Conservation (phyloP, 2,888 invertebrate species). For the Hypomecis punctinalis region DNA sequence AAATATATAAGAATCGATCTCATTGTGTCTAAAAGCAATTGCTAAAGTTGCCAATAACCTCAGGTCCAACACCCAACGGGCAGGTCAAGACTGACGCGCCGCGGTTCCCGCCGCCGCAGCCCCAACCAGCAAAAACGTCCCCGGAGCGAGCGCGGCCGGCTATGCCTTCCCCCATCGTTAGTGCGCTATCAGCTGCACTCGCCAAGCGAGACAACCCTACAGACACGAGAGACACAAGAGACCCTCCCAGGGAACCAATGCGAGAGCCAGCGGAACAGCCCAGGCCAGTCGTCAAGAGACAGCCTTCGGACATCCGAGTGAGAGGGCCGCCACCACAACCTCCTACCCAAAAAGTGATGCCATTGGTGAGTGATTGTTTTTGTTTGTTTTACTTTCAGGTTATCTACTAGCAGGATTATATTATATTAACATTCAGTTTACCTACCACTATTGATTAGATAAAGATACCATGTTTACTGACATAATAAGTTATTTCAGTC, state of each 20-base stretch:
- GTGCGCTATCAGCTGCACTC: constrained; percentile 70
- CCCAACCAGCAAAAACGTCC: constrained; percentile 59
- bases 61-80: constrained; percentile 74
- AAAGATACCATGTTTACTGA: too few relatives aligned
- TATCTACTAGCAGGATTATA: not conserved
- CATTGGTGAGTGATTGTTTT: constrained; percentile 78
- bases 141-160: constrained; percentile 67
- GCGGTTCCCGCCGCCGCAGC: constrained; percentile 65
- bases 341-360: constrained; percentile 89
- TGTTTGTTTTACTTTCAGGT: not conserved
- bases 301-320: constrained; percentile 71
- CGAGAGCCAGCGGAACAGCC: constrained; percentile 68
- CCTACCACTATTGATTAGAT: too few relatives aligned
- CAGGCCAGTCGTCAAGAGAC: constrained; percentile 61
- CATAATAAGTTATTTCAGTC: too few relatives aligned
- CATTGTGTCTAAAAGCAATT: too few relatives aligned
- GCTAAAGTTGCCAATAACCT: not conserved
- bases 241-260: constrained; percentile 70
- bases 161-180: constrained; percentile 60
- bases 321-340: constrained; percentile 94
- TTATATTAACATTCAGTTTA: too few relatives aligned
- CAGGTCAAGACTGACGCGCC: constrained; percentile 72
- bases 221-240: constrained; percentile 46
- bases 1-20: too few relatives aligned
- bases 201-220: constrained; percentile 54